These are phyloP conservation scores for Amblyjoppa proteus DNA, from an alignment of 2,888 invertebrate species.

Conservation along the genomic window DNA sequence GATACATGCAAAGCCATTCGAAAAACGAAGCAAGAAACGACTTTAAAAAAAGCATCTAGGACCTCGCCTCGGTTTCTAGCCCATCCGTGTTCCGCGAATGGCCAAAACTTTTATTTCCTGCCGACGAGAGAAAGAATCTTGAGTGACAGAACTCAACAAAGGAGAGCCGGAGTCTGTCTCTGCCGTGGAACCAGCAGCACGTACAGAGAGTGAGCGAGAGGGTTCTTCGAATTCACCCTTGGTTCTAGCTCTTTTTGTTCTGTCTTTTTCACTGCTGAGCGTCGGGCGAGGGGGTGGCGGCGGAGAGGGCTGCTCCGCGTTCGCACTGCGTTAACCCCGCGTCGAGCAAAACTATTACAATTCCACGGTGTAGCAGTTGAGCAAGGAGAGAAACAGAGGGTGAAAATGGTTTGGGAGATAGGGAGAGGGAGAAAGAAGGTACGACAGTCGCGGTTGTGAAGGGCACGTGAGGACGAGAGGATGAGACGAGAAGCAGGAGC, in stretches of 20 bases:
- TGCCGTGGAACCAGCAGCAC: slow-evolving; percentile 40
- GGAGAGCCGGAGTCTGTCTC: slow-evolving; percentile 40
- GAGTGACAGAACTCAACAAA: slow-evolving; percentile 72
- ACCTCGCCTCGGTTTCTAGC: neutral
- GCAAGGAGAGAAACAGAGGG: slow-evolving; percentile 55
- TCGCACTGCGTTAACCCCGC: slow-evolving; percentile 76
- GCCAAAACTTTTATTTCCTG: slow-evolving; percentile 66
- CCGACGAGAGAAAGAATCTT: slow-evolving; percentile 61
- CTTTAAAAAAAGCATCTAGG: slow-evolving; percentile 26
- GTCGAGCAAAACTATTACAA: slow-evolving; percentile 82
- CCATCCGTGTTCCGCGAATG: slow-evolving; percentile 43
- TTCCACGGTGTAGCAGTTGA: slow-evolving; percentile 77
- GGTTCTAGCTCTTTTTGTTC: slow-evolving; percentile 36
- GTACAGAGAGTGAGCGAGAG: slow-evolving; percentile 36
- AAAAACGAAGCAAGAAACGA: slow-evolving; percentile 4
- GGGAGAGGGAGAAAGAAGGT: slow-evolving; percentile 41
- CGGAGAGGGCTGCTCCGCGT: slow-evolving; percentile 50
- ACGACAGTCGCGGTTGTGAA: slow-evolving; percentile 48
- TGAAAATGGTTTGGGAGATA: slow-evolving; percentile 24
- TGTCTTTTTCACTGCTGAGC: slow-evolving; percentile 21
- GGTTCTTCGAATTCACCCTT: slow-evolving; percentile 61
- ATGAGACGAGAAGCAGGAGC: neutral
- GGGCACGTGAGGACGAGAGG: slow-evolving; percentile 42
- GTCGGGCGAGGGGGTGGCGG: slow-evolving; percentile 27
- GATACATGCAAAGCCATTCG: neutral